Evolutionary conservation across 2,113 vertebrate species (phyloP), one percentile per base, ranked within the genome.

Genomic region (Lasiurus cinereus): DNA sequence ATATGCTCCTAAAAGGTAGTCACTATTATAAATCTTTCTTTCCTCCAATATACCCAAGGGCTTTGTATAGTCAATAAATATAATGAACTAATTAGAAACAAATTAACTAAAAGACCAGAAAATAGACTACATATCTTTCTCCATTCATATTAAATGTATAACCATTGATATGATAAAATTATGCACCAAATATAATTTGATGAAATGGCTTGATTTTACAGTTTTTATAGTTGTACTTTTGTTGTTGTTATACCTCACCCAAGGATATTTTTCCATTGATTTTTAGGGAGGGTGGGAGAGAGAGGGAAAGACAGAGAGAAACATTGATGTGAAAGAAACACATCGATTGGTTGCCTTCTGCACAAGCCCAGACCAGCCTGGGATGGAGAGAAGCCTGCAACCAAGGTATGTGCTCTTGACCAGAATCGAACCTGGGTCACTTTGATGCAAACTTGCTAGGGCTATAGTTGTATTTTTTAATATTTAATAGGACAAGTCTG

Each of bases 51-150:
- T 64, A 13, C 12, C 46, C 21, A 80, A 82, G 7, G 43, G 3
- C 19, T 92, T 83, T 67, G 43, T 24, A 76, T 59, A 67, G 43
- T 93, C 56, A 39, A 15, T 88, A 90, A 90, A 79, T 89, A 56
- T 21, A 92, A 29, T 88, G 7, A 54, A 74, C 43, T 83, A 73
- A 86, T 93, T 50, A 88, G 64, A 91, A 88, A n/a, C 27, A 86
- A 93, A 89, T 80, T 88, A 91, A 86, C 72, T 76, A 74, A 83
- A 83, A 2, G 13, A 87, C 88, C 10, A 48, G 50, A 88, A 78
- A 43, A 85, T 64, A 39, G 27, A 70, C 50, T 67, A 29, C 3
- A 11, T 82, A 29, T 74, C 31, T 88, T 90, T 79, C 18, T 39
- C 6, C 18, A n/a, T 56, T 82, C 15, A 21, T 77, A 7, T 43